These are phyloP conservation scores for Elegia similella DNA, from an alignment of 2,888 invertebrate genomes.

Conservation along the genomic window DNA sequence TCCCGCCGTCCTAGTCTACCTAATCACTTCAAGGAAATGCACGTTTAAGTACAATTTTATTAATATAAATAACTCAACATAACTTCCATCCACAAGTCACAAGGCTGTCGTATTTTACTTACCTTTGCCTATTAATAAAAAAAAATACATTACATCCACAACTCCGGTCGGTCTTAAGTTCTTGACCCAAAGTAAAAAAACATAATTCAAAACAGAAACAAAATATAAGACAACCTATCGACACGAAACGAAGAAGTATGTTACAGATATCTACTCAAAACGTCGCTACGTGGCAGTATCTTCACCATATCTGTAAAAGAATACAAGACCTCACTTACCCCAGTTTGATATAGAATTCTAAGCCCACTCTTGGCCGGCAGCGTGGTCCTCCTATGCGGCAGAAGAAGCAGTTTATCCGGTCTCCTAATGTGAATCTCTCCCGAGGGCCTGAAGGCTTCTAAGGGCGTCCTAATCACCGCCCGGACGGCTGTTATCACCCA, in stretches of 20 bases:
- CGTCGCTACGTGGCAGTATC: not conserved
- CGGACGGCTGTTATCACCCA: slow-evolving; percentile 62
- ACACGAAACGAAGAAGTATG: no score
- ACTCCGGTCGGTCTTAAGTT: no score
- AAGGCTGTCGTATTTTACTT: not conserved
- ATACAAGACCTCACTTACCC: slow-evolving; percentile 80
- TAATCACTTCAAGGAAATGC: not conserved
- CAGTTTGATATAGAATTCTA: slow-evolving; percentile 87
- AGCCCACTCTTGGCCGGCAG: slow-evolving; percentile 74
- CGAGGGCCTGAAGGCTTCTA: slow-evolving; percentile 79
- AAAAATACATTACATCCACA: not conserved
- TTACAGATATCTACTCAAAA: not conserved
- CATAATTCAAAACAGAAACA: not conserved
- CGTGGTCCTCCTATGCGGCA: slow-evolving; percentile 76
- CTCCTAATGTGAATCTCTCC: slow-evolving; percentile 72
- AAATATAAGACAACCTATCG: not conserved
- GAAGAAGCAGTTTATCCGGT: slow-evolving; percentile 67
- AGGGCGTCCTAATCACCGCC: slow-evolving; percentile 75
- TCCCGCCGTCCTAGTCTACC: slow-evolving; percentile 1
- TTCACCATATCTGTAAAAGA: not conserved
- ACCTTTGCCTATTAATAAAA: not conserved
- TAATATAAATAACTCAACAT: not conserved
- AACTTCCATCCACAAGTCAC: not conserved
- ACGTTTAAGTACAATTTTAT: slow-evolving; percentile 2
- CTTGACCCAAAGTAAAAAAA: not conserved